Conservation (phyloP, 2,113 vertebrate species). For the Arvicanthis niloticus region DNA sequence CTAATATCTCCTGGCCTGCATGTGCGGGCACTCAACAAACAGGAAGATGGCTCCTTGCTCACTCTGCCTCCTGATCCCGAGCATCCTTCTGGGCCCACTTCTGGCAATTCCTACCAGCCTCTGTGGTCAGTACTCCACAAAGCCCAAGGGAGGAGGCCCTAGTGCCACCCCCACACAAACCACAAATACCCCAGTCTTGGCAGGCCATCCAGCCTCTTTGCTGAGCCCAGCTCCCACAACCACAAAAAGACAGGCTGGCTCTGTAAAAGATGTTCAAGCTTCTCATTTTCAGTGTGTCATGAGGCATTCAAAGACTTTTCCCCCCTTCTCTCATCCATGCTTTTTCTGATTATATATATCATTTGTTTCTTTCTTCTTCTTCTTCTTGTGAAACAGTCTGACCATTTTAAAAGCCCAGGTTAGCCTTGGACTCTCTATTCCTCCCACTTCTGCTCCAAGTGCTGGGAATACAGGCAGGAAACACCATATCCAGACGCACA, state of each 20-base stretch:
- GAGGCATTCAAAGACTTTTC: background rate
- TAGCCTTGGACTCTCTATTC: background rate
- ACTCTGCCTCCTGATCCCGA: background rate
- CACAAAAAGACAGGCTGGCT: background rate
- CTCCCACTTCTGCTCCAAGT: background rate
- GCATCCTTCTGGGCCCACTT: background rate
- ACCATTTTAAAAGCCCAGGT: background rate
- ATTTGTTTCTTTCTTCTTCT: background rate
- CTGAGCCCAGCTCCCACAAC: background rate
- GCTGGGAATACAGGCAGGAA: background rate
- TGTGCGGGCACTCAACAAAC: background rate
- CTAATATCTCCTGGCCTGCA: rapidly evolving
- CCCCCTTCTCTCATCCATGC: background rate
- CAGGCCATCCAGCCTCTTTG: background rate
- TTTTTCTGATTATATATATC: background rate
- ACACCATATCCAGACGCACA: too few relatives aligned
- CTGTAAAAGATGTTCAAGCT: background rate
- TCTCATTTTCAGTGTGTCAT: background rate
- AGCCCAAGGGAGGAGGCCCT: background rate
- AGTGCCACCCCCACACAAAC: background rate
- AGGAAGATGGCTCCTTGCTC: background rate
- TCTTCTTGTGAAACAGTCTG: background rate
- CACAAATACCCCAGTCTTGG: background rate
- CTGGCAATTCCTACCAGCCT: background rate
- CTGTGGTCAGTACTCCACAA: background rate